Percentiles rank a stretch among this genome's conserved stretches.
Evolutionary conservation across 2,888 invertebrate genomes (phyloP).

Genomic region (Elegia similella): DNA sequence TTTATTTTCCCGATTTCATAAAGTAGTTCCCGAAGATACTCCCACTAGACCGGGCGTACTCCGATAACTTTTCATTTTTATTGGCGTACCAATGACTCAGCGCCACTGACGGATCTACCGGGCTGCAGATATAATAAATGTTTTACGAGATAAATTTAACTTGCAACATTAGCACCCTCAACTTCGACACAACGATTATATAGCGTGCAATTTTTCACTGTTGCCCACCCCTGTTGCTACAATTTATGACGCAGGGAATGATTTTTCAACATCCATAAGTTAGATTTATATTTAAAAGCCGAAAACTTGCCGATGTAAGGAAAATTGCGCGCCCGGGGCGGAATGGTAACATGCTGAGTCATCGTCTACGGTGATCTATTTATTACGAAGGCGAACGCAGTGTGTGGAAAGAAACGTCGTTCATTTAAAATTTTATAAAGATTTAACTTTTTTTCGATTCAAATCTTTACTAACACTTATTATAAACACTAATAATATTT

Average conservation of each 20-base stretch:
- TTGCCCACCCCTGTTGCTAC: slow-evolving; percentile 64
- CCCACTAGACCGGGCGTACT: slow-evolving; percentile 21
- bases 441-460: not conserved
- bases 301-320: slow-evolving; percentile 48
- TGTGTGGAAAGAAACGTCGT: not conserved
- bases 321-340: slow-evolving; percentile 38
- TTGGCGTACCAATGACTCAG: slow-evolving; percentile 32
- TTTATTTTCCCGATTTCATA: slow-evolving; percentile 36
- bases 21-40: slow-evolving; percentile 35
- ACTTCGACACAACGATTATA: slow-evolving; percentile 69
- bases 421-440: not conserved
- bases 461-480: too few relatives aligned
- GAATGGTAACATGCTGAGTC: slow-evolving; percentile 53
- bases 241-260: slow-evolving; percentile 74
- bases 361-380: slow-evolving; percentile 22
- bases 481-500: too few relatives aligned
- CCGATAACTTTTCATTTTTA: slow-evolving; percentile 42
- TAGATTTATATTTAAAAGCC: slow-evolving; percentile 71
- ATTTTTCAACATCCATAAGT: slow-evolving; percentile 75
- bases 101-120: slow-evolving; percentile 47
- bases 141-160: slow-evolving; percentile 68
- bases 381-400: slow-evolving; percentile 8
- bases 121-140: slow-evolving; percentile 64
- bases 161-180: slow-evolving; percentile 74
- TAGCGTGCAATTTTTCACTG: slow-evolving; percentile 73